Conservation (phyloP, 2,113 vertebrate genomes). For the Macrotis lagotis region DNA sequence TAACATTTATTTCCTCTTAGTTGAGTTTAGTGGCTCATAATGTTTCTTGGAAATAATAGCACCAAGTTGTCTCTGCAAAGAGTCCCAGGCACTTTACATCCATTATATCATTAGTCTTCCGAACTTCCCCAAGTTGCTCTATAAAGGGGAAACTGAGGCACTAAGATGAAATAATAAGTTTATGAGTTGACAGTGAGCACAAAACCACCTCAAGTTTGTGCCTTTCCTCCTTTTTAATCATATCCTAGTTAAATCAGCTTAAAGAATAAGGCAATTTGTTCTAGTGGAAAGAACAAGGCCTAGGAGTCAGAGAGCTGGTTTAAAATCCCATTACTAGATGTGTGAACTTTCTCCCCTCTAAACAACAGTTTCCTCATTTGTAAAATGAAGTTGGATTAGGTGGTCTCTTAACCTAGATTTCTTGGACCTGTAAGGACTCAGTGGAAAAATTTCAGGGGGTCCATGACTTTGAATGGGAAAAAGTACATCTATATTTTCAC, state of each 20-base stretch:
- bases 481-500: neutral
- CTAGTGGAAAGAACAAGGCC: neutral
- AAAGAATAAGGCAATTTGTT: neutral
- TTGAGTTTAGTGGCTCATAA: neutral
- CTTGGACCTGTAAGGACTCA: neutral
- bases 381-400: neutral
- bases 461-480: neutral
- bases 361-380: neutral
- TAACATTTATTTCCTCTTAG: slow-evolving; percentile 7
- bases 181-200: neutral
- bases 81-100: slow-evolving; percentile 2
- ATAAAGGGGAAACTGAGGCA: neutral
- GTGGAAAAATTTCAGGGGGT: neutral
- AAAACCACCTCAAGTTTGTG: neutral
- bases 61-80: slow-evolving; percentile 10
- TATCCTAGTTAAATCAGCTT: neutral
- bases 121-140: slow-evolving; percentile 14
- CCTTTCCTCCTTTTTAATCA: neutral
- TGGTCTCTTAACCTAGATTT: neutral
- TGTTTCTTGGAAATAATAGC: neutral
- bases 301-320: neutral
- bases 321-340: neutral
- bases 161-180: neutral
- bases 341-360: neutral
- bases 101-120: slow-evolving; percentile 9